Conservation (phyloP, 1,140 invertebrate species). For the Ips nitidus region DNA sequence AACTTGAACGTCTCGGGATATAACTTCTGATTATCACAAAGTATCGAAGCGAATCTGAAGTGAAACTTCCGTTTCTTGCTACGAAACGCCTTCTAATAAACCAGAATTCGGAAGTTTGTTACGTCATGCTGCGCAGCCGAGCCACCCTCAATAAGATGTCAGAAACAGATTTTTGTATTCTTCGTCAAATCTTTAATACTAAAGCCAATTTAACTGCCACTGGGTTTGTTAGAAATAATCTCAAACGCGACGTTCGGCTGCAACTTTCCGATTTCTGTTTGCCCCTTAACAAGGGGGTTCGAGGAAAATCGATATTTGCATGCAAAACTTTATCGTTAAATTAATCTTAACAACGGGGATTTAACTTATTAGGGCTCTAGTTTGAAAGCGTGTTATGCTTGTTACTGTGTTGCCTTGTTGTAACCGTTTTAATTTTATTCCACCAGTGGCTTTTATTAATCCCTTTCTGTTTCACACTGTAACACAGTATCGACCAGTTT, state of each 20-base stretch:
- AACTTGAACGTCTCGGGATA: no score
- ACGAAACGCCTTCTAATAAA: slow-evolving; percentile 5
- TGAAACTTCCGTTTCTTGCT: background rate
- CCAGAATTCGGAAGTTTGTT: slow-evolving; percentile 11
- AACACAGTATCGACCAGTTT: no score
- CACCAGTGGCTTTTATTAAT: no score
- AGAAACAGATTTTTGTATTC: slow-evolving; percentile 23
- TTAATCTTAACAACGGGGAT: background rate
- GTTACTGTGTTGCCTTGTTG: no score
- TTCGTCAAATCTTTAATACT: slow-evolving; percentile 25
- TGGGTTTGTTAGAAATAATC: slow-evolving; percentile 10
- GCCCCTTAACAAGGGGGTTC: background rate
- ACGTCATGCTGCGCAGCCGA: slow-evolving; percentile 23
- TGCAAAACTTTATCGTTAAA: background rate
- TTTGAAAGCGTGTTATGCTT: no score
- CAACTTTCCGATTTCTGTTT: background rate
- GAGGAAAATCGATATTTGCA: slow-evolving; percentile 2
- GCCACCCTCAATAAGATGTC: slow-evolving; percentile 25
- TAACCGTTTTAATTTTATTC: no score
- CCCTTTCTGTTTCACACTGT: no score
- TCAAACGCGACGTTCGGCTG: background rate
- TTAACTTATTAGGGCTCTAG: background rate
- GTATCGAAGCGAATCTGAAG: no score
- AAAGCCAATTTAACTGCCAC: slow-evolving; percentile 21
- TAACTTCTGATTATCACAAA: no score